phyloP scores from a whole-genome alignment of 2,113 vertebrate species.

The Planiliza haematocheilus region DNA sequence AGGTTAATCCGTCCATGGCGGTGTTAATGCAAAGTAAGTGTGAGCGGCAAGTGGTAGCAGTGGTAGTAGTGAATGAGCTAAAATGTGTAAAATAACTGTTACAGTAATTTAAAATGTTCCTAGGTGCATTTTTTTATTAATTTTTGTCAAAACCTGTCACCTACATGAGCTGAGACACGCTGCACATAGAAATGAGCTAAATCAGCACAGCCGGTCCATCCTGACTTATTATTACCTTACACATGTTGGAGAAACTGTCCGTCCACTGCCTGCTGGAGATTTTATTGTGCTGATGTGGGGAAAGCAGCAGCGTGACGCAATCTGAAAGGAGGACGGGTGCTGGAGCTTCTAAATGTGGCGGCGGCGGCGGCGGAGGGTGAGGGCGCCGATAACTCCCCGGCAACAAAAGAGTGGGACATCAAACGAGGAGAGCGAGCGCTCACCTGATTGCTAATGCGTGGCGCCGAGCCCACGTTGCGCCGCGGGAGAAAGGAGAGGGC shows the following conservation, averaged over 20 bases:
- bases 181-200: slow-evolving; percentile 20
- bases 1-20: slow-evolving; percentile 17
- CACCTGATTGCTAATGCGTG: slow-evolving; percentile 44
- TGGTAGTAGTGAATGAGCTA: slow-evolving; percentile 26
- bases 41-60: not conserved
- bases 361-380: slow-evolving; percentile 25
- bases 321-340: slow-evolving; percentile 23
- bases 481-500: slow-evolving; percentile 34
- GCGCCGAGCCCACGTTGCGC: slow-evolving; percentile 14
- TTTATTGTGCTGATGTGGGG: slow-evolving; percentile 31
- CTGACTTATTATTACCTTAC: slow-evolving; percentile 6
- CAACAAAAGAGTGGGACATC: slow-evolving; percentile 56
- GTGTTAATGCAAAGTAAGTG: slow-evolving; percentile 15
- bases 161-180: too few species aligned
- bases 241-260: slow-evolving; percentile 1
- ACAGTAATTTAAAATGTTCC: slow-evolving; percentile 31
- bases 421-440: slow-evolving; percentile 35
- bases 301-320: slow-evolving; percentile 28
- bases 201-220: slow-evolving; percentile 26
- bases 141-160: not conserved
- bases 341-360: slow-evolving; percentile 47
- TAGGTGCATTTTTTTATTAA: not conserved
- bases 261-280: slow-evolving; percentile 2
- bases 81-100: slow-evolving; percentile 28
- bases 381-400: slow-evolving; percentile 36